These are phyloP conservation scores for Styela plicata DNA, from an alignment of 23 tunicate genomes.

Conservation along the genomic window DNA sequence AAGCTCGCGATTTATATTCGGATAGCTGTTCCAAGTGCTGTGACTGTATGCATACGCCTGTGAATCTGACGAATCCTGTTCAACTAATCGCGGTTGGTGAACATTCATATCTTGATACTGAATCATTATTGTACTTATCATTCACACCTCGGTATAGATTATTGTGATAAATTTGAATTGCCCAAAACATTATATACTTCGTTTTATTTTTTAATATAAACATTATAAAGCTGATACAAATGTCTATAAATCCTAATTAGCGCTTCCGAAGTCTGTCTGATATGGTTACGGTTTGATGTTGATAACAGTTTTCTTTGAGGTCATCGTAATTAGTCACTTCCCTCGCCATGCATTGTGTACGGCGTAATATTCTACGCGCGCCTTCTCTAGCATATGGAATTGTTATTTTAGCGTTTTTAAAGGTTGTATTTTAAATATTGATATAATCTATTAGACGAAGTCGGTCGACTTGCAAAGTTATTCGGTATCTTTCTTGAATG, in stretches of 20 bases:
- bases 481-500: too few species aligned
- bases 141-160: not conserved
- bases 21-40: not conserved
- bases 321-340: slow-evolving; percentile 8
- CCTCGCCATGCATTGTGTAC: not conserved
- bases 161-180: not conserved
- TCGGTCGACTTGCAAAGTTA: too few species aligned
- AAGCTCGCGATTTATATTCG: not conserved
- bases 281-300: not conserved
- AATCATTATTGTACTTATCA: not conserved
- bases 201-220: not conserved
- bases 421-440: not conserved
- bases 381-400: not conserved
- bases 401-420: not conserved
- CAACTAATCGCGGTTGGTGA: not conserved
- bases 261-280: not conserved
- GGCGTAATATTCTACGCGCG: not conserved
- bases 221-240: not conserved
- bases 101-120: not conserved
- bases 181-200: not conserved
- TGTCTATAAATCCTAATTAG: not conserved
- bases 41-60: not conserved
- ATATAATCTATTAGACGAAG: too few species aligned
- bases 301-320: slow-evolving; percentile 11
- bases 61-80: not conserved